These are phyloP conservation scores for Gymnocheta viridis DNA, from an alignment of 2,888 invertebrate species.

Conservation along the genomic window DNA sequence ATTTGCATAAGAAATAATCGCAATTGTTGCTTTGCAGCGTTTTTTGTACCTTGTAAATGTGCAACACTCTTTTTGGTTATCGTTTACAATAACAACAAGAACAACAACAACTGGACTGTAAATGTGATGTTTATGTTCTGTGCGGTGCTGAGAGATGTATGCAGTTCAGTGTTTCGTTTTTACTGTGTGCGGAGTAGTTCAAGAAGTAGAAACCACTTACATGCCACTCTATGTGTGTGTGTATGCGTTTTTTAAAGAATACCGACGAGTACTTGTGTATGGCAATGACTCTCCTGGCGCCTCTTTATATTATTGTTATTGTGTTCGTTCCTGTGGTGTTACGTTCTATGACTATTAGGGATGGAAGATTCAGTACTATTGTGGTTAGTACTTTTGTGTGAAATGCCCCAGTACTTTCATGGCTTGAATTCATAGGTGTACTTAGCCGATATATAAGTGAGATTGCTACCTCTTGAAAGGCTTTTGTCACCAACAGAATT, in stretches of 20 bases:
- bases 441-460: too few relatives aligned
- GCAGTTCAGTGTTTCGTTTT: conserved; percentile 44
- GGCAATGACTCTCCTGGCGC: conserved; percentile 71
- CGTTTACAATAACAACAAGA: conserved; percentile 26
- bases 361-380: not conserved
- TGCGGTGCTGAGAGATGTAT: conserved; percentile 22
- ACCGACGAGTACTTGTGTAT: conserved; percentile 65
- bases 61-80: conserved; percentile 30
- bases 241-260: not conserved
- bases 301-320: conserved; percentile 68
- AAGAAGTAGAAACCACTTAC: conserved; percentile 65
- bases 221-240: conserved; percentile 37
- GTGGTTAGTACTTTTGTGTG: not conserved
- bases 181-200: conserved; percentile 36
- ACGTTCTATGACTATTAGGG: conserved; percentile 8
- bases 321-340: conserved; percentile 55
- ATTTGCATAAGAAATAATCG: not conserved
- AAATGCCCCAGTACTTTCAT: not conserved
- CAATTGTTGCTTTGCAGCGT: not conserved
- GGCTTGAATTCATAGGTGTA: too few relatives aligned
- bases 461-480: too few relatives aligned
- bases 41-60: conserved; percentile 3
- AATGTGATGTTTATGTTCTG: conserved; percentile 47
- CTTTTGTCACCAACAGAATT: too few relatives aligned
- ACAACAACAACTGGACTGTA: not conserved